These are phyloP conservation scores for Coptotermes formosanus DNA, from an alignment of 1,140 invertebrate genomes.

Conservation along the genomic window DNA sequence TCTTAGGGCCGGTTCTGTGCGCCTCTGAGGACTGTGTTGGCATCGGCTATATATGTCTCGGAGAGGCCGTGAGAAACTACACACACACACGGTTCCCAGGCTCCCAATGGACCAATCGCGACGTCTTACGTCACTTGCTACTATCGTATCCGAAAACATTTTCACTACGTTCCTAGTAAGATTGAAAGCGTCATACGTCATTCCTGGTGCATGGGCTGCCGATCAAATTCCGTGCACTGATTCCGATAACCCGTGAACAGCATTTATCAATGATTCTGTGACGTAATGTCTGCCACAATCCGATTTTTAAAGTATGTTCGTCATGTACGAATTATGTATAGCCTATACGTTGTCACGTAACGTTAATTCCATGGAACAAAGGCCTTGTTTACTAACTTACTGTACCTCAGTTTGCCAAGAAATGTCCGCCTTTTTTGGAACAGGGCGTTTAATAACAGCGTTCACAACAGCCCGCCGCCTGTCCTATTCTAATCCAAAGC, in stretches of 20 bases:
- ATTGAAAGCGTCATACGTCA: background rate
- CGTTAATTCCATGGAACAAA: no score
- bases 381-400: no score
- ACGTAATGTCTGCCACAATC: no score
- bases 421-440: no score
- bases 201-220: background rate
- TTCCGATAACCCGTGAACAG: background rate
- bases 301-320: no score
- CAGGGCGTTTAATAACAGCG: no score
- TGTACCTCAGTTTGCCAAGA: no score
- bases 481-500: no score
- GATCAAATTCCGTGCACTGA: background rate
- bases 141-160: background rate
- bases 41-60: constrained; percentile 23
- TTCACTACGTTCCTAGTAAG: background rate
- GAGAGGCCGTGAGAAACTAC: constrained; percentile 28
- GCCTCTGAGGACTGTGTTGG: background rate
- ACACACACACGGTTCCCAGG: constrained; percentile 25
- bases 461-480: no score
- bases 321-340: no score
- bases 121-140: constrained; percentile 11
- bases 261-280: no score
- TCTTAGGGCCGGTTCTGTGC: background rate
- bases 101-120: constrained; percentile 26
- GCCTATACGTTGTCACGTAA: no score